phyloP scores from a whole-genome alignment of 2,888 invertebrate species.

The Pemphredon lugubris region DNA sequence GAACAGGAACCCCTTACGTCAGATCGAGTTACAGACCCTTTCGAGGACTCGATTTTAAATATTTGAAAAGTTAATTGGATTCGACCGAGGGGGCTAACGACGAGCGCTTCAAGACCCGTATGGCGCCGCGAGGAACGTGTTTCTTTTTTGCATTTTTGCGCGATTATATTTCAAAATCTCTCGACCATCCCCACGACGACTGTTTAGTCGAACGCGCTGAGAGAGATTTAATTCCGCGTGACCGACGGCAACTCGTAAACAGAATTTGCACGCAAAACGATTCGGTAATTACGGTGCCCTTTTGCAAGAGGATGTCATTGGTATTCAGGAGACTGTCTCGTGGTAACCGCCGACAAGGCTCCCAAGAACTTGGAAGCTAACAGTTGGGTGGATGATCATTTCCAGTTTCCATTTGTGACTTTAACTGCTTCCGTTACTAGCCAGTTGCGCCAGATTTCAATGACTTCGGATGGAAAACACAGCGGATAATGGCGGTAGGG shows the following conservation, averaged over 20 bases:
- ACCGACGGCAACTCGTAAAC: background rate
- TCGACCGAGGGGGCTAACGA: no score
- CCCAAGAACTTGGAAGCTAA: constrained; percentile 36
- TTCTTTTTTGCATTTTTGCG: no score
- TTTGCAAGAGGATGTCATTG: constrained; percentile 33
- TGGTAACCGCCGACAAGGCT: constrained; percentile 19
- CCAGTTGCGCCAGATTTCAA: constrained; percentile 65
- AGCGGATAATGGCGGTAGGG: constrained; percentile 32
- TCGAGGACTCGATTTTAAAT: constrained; percentile 26
- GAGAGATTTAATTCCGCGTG: background rate
- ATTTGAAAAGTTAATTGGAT: no score
- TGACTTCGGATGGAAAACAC: constrained; percentile 35
- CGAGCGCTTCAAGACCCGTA: no score
- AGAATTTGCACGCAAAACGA: constrained; percentile 27
- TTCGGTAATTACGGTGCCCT: constrained; percentile 34
- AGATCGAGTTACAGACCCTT: constrained; percentile 24
- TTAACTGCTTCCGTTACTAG: constrained; percentile 71
- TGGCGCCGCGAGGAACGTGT: no score
- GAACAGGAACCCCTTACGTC: constrained; percentile 21
- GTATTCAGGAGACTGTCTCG: constrained; percentile 35
- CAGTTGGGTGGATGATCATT: constrained; percentile 53
- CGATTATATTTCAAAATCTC: no score
- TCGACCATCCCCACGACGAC: no score
- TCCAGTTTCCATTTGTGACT: constrained; percentile 74
- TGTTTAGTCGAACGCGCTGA: no score